Base-by-base conservation (phyloP, 2,888 invertebrate species). In the Cephalotes varians region DNA sequence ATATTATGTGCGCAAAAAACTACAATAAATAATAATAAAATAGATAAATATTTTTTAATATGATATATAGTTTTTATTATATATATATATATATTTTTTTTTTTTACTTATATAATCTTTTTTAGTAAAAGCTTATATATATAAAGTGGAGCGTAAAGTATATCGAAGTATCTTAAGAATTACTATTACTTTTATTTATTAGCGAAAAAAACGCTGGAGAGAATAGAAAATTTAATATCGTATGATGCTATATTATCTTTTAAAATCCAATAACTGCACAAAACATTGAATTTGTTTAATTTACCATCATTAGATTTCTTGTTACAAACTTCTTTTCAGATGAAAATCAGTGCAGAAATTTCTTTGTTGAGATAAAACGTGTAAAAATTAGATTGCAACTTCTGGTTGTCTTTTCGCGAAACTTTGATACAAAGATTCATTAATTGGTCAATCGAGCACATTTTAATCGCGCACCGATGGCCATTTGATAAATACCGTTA, bases 401-500 rank as follows among this genome's bases (percentile, higher is more conserved):
- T 56, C 3, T 0, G 12, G 5, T 34, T 18, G 21, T 15, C 5
- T 44, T 58, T 47, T 25, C 1, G 25, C 18, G 12, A 79, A 56
- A 54, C 51, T 76, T 65, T 25, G 37, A 56, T 47, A 56, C 12
- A 34, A 47, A 44, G 25, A 69, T 21, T 69, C 18, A 44, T 77
- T 69, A 69, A 77, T 77, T 12, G 2, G 12, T 56, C 31, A 12
- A 47, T 65, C 49, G 25, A 65, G 49, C 37, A 18, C 18, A 6
- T 12, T 56, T 69, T 69, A 77, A 77, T 69, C 15, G n/a, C 21
- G 6, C 12, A 28, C 9, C 15, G 21, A 79, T 56, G 9, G 34
- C 21, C 5, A 18, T 56, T 56, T 44, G 54, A 69, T 69, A 69
- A 79, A 69, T 79, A 69, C 34, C 18, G 62, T 28, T 73, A 40